Conservation (phyloP, 1,140 invertebrate species). For the Eulimnadia texana region DNA sequence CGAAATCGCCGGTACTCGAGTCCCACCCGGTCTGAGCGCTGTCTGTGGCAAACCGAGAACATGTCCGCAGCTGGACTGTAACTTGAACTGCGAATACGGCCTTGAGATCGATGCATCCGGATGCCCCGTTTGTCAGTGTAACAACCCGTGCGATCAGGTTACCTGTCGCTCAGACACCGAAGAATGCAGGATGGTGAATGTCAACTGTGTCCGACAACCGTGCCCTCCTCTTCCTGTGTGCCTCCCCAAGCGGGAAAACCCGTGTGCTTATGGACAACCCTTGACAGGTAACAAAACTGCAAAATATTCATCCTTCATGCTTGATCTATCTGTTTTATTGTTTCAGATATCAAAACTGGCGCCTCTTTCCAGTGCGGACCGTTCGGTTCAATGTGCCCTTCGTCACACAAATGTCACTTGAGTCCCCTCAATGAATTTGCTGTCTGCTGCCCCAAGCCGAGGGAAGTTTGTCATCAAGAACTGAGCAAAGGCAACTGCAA, state of each 20-base stretch:
- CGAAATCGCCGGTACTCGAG: conserved; percentile 29
- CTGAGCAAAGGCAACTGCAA: conserved; percentile 41
- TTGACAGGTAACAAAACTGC: conserved; percentile 22
- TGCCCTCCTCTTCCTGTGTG: conserved; percentile 65
- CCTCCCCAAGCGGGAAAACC: conserved; percentile 55
- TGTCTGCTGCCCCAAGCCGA: conserved; percentile 68
- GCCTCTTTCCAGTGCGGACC: conserved; percentile 49
- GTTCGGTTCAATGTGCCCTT: conserved; percentile 53
- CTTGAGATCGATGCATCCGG: conserved; percentile 39
- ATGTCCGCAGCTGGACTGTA: conserved; percentile 33
- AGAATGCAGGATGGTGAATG: conserved; percentile 40
- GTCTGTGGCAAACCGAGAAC: conserved; percentile 23
- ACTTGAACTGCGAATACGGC: conserved; percentile 48
- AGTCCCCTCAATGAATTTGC: conserved; percentile 61
- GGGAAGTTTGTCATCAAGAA: conserved; percentile 66
- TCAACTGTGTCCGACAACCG: conserved; percentile 37
- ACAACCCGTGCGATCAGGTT: conserved; percentile 27
- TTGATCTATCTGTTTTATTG: background rate
- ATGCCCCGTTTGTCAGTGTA: conserved; percentile 28
- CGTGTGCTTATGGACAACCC: conserved; percentile 49
- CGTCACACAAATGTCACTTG: conserved; percentile 65
- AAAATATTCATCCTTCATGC: background rate
- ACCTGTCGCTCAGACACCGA: conserved; percentile 36
- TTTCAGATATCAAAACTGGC: conserved; percentile 24
- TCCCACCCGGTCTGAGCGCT: conserved; percentile 21